Evolutionary conservation across 1,140 invertebrate genomes (phyloP).

Genomic region (Tachypleus tridentatus): DNA sequence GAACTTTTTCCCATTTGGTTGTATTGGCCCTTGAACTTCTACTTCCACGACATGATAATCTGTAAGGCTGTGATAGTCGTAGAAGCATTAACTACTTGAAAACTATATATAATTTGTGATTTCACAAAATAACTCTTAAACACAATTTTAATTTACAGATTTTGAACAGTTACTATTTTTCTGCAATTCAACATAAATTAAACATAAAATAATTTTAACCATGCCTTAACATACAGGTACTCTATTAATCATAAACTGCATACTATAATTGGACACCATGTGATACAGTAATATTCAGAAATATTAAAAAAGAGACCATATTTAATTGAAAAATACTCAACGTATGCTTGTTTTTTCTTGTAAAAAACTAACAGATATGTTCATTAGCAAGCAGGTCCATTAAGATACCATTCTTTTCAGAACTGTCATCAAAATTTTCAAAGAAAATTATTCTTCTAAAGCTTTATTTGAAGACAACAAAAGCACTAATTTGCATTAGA

Average conservation of each 20-base stretch:
- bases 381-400: too few species aligned
- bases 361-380: too few species aligned
- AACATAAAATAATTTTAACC: not conserved
- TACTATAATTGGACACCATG: too few species aligned
- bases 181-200: not conserved
- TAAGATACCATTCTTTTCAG: too few species aligned
- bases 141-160: not conserved
- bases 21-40: constrained; percentile 39
- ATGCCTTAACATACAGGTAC: not conserved
- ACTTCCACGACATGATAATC: constrained; percentile 48
- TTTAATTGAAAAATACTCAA: too few species aligned
- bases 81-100: not conserved
- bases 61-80: constrained; percentile 31
- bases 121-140: constrained; percentile 3
- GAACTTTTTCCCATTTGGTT: constrained; percentile 35
- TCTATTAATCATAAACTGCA: not conserved
- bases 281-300: too few species aligned
- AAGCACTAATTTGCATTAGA: too few species aligned
- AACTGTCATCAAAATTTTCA: too few species aligned
- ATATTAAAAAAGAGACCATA: too few species aligned
- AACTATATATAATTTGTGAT: not conserved
- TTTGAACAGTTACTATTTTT: not conserved
- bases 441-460: too few species aligned
- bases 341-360: too few species aligned
- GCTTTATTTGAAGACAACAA: too few species aligned